Evolutionary conservation across 2,113 vertebrate species (phyloP).

Genomic region (Lonchura striata): DNA sequence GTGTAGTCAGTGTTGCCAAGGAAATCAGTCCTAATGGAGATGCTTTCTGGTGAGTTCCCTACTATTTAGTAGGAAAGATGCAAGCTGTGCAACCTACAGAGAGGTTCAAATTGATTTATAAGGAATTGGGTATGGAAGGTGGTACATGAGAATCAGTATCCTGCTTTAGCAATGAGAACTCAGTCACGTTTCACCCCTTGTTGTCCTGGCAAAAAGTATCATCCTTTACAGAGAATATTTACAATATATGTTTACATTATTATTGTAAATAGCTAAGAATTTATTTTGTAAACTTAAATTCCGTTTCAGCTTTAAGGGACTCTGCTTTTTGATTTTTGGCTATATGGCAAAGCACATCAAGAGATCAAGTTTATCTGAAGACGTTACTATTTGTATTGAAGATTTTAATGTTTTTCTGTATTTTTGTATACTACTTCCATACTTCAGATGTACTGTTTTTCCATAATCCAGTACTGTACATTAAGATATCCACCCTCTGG

Average conservation of each 20-base stretch:
- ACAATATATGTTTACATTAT: neutral
- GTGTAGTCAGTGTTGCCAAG: neutral
- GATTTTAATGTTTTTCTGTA: neutral
- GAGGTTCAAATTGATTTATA: neutral
- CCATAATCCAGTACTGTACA: neutral
- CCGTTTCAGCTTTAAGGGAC: neutral
- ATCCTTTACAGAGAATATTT: neutral
- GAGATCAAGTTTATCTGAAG: neutral
- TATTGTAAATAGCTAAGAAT: neutral
- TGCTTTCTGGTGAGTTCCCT: neutral
- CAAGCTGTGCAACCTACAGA: accelerated
- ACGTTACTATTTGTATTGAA: neutral
- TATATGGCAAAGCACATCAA: neutral
- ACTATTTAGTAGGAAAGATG: neutral
- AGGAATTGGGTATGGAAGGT: neutral
- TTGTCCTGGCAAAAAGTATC: neutral
- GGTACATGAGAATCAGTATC: neutral
- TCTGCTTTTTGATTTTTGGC: neutral
- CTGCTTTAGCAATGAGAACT: neutral
- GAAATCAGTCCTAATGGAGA: neutral
- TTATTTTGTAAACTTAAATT: neutral
- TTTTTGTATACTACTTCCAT: neutral
- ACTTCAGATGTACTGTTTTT: neutral
- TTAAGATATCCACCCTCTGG: neutral
- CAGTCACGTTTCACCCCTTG: neutral